These are phyloP conservation scores for Coptotermes formosanus DNA, from an alignment of 1,140 invertebrate species.

Conservation along the genomic window DNA sequence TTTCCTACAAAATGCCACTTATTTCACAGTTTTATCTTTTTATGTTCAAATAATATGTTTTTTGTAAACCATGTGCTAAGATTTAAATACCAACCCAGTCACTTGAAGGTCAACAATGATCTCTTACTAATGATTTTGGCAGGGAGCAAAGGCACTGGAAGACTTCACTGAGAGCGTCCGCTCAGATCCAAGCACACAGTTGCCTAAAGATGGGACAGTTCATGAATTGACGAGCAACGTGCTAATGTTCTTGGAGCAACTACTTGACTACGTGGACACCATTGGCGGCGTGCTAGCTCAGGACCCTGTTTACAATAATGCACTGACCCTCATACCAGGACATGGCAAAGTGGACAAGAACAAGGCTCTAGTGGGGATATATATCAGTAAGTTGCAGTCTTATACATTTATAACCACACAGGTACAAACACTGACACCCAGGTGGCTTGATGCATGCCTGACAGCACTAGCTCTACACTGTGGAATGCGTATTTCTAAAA, in stretches of 20 bases:
- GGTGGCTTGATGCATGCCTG: not conserved
- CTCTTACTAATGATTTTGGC: conserved; percentile 28
- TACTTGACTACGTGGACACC: conserved; percentile 75
- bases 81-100: too few relatives aligned
- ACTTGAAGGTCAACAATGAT: too few relatives aligned
- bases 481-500: too few relatives aligned
- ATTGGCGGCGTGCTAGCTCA: conserved; percentile 57
- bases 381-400: conserved; percentile 29
- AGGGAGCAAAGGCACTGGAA: conserved; percentile 87
- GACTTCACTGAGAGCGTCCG: conserved; percentile 90
- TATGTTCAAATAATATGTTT: too few relatives aligned
- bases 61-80: too few relatives aligned
- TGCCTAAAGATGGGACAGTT: conserved; percentile 94
- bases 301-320: conserved; percentile 37
- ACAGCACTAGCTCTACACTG: too few relatives aligned
- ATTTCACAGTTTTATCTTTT: too few relatives aligned
- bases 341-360: conserved; percentile 44
- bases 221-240: conserved; percentile 94
- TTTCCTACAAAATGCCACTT: too few relatives aligned
- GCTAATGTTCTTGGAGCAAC: conserved; percentile 81
- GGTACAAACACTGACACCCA: not conserved
- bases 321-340: conserved; percentile 30
- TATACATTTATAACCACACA: not conserved
- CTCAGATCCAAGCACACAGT: conserved; percentile 74
- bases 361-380: conserved; percentile 28